A percentile compares a stretch with the other conserved stretches of the same genome.
These are phyloP conservation scores for Psilopsiagon aurifrons DNA, from an alignment of 2,113 vertebrate species.

Conservation along the genomic window DNA sequence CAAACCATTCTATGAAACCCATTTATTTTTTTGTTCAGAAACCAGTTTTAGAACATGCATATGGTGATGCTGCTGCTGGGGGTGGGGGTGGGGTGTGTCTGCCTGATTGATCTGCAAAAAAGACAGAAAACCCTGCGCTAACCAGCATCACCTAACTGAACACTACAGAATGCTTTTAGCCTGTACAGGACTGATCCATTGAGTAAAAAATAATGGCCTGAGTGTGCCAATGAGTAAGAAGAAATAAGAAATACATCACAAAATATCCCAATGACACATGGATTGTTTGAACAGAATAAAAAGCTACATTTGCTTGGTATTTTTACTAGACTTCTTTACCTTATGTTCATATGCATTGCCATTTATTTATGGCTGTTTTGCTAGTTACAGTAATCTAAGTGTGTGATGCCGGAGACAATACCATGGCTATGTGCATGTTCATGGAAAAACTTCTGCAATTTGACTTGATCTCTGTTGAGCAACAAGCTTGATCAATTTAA, in stretches of 20 bases:
- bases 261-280: neutral
- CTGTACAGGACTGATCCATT: neutral
- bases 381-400: neutral
- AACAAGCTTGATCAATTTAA: neutral
- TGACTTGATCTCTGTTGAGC: neutral
- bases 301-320: neutral
- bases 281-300: neutral
- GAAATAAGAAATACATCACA: neutral
- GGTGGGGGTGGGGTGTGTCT: accelerated
- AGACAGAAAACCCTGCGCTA: neutral
- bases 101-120: neutral
- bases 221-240: neutral
- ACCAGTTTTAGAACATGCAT: neutral
- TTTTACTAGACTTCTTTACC: neutral
- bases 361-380: neutral
- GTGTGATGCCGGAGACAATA: accelerated
- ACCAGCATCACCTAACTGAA: neutral
- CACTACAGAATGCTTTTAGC: neutral
- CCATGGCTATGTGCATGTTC: accelerated
- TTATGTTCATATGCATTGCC: neutral
- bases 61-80: neutral
- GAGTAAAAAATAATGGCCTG: neutral
- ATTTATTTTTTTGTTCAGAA: neutral
- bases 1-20: neutral
- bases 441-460: neutral